These are phyloP conservation scores for Triops longicaudatus DNA, from an alignment of 1,140 invertebrate genomes.

Conservation along the genomic window DNA sequence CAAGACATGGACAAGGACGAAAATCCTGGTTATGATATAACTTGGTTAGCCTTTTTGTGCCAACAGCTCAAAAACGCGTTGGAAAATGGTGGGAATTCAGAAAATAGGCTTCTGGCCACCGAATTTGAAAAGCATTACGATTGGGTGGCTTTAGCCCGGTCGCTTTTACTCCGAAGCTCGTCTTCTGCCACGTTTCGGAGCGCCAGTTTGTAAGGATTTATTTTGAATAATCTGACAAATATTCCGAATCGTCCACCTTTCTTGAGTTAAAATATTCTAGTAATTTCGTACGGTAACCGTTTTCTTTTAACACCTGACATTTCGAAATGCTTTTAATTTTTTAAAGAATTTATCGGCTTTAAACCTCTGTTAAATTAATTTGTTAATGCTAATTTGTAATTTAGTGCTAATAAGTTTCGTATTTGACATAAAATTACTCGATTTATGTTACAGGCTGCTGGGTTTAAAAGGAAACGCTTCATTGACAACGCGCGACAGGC, in stretches of 20 bases:
- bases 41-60: background rate
- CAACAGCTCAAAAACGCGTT: background rate
- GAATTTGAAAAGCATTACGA: slow-evolving; percentile 5
- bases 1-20: background rate
- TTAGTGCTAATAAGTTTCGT: too few species aligned
- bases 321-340: too few species aligned
- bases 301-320: too few species aligned
- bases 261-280: background rate
- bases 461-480: background rate
- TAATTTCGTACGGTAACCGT: background rate
- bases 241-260: too few species aligned
- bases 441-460: background rate
- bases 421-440: too few species aligned
- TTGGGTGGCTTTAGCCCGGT: background rate
- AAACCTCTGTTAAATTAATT: too few species aligned
- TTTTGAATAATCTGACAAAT: too few species aligned
- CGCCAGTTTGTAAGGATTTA: background rate
- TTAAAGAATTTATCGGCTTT: too few species aligned
- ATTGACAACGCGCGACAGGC: background rate
- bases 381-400: too few species aligned
- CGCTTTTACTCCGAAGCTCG: background rate
- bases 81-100: background rate
- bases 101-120: background rate
- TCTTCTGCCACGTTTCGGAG: background rate
- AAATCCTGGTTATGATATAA: background rate